These are phyloP conservation scores for Eutolmus rufibarbis DNA, from an alignment of 2,888 invertebrate species.

Conservation along the genomic window DNA sequence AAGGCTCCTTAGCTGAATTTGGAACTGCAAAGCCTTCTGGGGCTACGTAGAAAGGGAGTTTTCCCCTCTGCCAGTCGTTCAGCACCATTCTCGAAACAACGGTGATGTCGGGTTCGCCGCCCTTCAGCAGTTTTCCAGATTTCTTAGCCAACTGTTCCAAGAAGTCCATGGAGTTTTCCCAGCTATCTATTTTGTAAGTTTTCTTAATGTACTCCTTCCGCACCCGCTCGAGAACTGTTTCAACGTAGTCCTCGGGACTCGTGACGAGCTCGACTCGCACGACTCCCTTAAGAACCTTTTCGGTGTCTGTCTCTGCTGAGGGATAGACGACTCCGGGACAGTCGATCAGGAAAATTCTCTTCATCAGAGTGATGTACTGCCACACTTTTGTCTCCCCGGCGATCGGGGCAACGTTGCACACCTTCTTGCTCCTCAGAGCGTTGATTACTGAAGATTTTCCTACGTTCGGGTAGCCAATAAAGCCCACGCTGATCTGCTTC, in stretches of 20 bases:
- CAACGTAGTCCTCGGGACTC: conserved; percentile 94
- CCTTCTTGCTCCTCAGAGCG: conserved; percentile 93
- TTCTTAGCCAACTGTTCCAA: conserved; percentile 87
- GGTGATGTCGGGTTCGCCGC: conserved; percentile 93
- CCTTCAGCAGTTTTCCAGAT: conserved; percentile 90
- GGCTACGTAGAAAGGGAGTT: conserved; percentile 90
- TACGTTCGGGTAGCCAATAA: conserved; percentile 98
- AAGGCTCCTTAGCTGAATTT: conserved; percentile 61
- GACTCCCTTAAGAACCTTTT: conserved; percentile 95
- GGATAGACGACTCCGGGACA: conserved; percentile 99
- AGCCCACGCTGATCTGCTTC: conserved; percentile 98
- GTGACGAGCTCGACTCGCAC: conserved; percentile 95
- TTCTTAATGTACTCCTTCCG: conserved; percentile 86
- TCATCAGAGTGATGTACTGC: conserved; percentile 99
- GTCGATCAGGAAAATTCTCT: conserved; percentile 94
- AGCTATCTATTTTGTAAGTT: conserved; percentile 86
- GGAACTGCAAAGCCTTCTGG: conserved; percentile 84
- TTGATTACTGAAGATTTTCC: conserved; percentile 99
- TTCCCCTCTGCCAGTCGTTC: conserved; percentile 99
- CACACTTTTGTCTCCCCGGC: conserved; percentile 98
- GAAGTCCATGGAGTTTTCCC: conserved; percentile 86
- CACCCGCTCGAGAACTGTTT: conserved; percentile 84
- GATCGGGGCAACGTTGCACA: conserved; percentile 98
- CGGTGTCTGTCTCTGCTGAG: conserved; percentile 92
- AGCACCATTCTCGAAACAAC: conserved; percentile 93